Evolutionary conservation across 1,140 invertebrate species (phyloP), one percentile per base, ranked within the genome.

Genomic region (Lerema accius): DNA sequence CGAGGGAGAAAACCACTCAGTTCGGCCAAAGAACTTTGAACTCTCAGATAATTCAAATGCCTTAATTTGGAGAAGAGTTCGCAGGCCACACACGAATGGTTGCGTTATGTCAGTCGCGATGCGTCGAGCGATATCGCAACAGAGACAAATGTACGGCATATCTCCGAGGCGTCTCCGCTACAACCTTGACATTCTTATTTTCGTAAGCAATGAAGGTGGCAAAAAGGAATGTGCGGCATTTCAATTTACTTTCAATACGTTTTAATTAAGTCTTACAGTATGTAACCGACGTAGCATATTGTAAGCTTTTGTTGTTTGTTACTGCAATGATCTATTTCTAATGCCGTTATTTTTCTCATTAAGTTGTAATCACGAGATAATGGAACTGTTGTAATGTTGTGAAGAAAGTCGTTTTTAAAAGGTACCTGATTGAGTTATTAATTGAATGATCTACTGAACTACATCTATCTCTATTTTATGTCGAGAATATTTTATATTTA

Each of bases 141-240:
- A 68, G 70, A 86, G 86, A 88, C 83, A 87, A 89, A 88, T 88
- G 80, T 78, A 72, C 61, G 35, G 35, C 73, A 77, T 87, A 83
- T 89, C 80, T 82, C 51, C 60, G 76, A 78, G 64, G 69, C 71
- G 68, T 61, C 63, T 64, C 64, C 60, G 58, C 68, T 67, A 56
- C 67, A 80, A 73, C 80, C 80, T 83, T 84, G 78, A 79, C 74
- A 74, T 82, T 87, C 70, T 76, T 76, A 82, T 76, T 80, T 77
- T 71, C 70, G 65, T 67, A 65, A 70, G 67, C 65, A 63, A 64
- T 45, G 66, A 61, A 71, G 60, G 43, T 40, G 51, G 23, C 16
- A 19, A 60, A 23, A 14, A 26, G 35, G 50, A 65, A 59, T 55
- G 50, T 50, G 17, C 32, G 42, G 46, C 42, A 63, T 65, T 65